These are phyloP conservation scores for Amphiura filiformis DNA, from an alignment of 35 echinoderm and acorn worm species.

Conservation along the genomic window DNA sequence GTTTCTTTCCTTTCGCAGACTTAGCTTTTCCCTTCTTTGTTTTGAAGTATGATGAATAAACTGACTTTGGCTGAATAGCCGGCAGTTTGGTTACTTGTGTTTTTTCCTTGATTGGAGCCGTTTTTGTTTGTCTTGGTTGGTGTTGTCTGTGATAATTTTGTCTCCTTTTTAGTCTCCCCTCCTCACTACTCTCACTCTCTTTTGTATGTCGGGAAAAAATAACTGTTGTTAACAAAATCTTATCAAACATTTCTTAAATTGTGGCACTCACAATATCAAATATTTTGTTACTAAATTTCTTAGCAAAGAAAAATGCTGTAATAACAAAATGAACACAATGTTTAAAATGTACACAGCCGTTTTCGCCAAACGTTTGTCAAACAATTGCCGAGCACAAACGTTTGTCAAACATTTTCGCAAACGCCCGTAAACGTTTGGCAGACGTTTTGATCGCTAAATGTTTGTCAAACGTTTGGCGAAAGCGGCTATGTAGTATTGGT, in stretches of 20 bases:
- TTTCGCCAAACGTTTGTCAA: too few relatives aligned
- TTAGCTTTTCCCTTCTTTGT: background rate
- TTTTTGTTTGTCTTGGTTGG: background rate
- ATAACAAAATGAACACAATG: too few relatives aligned
- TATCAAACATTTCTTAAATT: background rate
- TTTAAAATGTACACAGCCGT: too few relatives aligned
- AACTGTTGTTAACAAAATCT: background rate
- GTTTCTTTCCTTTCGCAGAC: background rate
- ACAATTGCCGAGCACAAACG: too few relatives aligned
- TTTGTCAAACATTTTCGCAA: too few relatives aligned
- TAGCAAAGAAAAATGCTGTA: too few relatives aligned
- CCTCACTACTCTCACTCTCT: background rate
- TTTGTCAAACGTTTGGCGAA: too few relatives aligned
- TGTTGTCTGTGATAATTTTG: background rate
- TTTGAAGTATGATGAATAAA: background rate
- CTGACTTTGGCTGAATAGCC: background rate
- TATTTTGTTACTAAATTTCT: too few relatives aligned
- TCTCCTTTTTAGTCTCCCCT: background rate
- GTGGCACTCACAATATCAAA: too few relatives aligned
- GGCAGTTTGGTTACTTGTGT: background rate
- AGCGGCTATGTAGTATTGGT: too few relatives aligned
- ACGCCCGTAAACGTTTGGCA: too few relatives aligned
- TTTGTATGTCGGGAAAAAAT: background rate
- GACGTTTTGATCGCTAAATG: too few relatives aligned
- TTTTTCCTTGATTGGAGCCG: background rate